Percentiles rank a stretch among this genome's conserved stretches.
These are phyloP conservation scores for Drosophila aff. DNA, from an alignment of 1,140 invertebrate species.

Conservation along the genomic window DNA sequence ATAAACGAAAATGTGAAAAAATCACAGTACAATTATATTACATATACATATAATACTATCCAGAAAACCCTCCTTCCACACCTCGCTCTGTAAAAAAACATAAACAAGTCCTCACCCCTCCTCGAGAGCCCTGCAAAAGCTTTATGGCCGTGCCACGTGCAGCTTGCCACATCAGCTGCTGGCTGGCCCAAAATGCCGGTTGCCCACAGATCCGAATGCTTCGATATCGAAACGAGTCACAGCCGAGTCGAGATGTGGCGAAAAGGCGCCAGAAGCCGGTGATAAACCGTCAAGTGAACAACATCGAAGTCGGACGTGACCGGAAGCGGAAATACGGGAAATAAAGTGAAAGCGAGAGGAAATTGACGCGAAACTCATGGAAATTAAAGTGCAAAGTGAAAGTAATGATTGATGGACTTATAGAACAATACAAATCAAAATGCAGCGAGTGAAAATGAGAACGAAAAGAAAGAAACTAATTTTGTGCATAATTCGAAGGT, in stretches of 20 bases:
- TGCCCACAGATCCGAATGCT: conserved; percentile 33
- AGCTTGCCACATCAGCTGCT: conserved; percentile 53
- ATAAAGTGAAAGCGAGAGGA: conserved; percentile 11
- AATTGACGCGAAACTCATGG: conserved; percentile 6
- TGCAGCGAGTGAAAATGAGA: conserved; percentile 1
- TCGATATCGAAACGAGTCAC: conserved; percentile 60
- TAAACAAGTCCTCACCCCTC: conserved; percentile 50
- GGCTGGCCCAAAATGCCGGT: conserved; percentile 63
- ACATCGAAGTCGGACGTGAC: conserved; percentile 17
- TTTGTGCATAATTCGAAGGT: conserved; percentile 14
- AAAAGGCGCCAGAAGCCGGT: conserved; percentile 61
- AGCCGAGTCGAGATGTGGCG: conserved; percentile 5
- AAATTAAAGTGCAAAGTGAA: conserved; percentile 28
- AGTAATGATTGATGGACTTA: conserved; percentile 34
- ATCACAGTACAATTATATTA: too few species aligned
- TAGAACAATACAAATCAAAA: conserved; percentile 17
- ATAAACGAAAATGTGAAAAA: background rate
- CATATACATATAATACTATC: too few species aligned
- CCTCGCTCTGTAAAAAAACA: conserved; percentile 21
- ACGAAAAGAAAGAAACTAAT: background rate
- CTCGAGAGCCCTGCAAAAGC: conserved; percentile 20
- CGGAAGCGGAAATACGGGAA: conserved; percentile 17
- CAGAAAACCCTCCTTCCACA: background rate
- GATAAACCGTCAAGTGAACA: conserved; percentile 61
- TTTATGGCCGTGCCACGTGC: conserved; percentile 44